A percentile compares a stretch with the other conserved stretches of the same genome.
Conservation (phyloP, 37 sponge, comb jelly and placozoan species). For the Dysidea cf. avara region DNA sequence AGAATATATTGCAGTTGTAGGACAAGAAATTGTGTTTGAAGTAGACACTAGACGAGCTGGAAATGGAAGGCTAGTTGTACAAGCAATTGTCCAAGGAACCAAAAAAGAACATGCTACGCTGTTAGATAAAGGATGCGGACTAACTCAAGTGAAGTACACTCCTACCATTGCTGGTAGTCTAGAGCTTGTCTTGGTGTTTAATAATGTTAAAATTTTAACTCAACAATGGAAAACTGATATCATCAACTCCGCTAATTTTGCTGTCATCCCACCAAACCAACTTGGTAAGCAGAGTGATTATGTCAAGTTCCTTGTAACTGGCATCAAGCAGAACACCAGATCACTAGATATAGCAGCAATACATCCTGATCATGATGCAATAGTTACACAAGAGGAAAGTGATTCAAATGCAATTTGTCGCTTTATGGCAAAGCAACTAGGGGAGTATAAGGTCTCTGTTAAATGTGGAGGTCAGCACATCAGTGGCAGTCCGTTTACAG, state of each 20-base stretch:
- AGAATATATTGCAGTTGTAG: slow-evolving; percentile 24
- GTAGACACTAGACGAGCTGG: slow-evolving; percentile 30
- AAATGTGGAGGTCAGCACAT: slow-evolving; percentile 46
- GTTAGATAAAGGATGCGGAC: slow-evolving; percentile 1
- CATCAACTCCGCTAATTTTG: slow-evolving; percentile 31
- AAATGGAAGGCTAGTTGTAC: slow-evolving; percentile 11
- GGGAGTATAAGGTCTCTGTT: slow-evolving; percentile 67
- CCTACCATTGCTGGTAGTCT: slow-evolving; percentile 49
- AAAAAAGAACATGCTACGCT: slow-evolving; percentile 13
- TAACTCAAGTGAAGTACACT: slow-evolving; percentile 6
- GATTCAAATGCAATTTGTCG: slow-evolving; percentile 14
- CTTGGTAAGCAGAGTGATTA: slow-evolving; percentile 31
- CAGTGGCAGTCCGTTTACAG: slow-evolving; percentile 75
- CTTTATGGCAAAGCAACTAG: slow-evolving; percentile 61
- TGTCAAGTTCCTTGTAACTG: slow-evolving; percentile 19
- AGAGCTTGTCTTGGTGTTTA: slow-evolving; percentile 37
- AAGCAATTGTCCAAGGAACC: background rate
- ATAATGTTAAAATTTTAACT: slow-evolving; percentile 14
- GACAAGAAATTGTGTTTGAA: slow-evolving; percentile 2
- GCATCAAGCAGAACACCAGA: slow-evolving; percentile 25
- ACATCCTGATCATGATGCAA: slow-evolving; percentile 54
- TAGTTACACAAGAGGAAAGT: slow-evolving; percentile 49
- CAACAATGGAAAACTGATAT: slow-evolving; percentile 4
- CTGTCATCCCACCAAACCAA: slow-evolving; percentile 16
- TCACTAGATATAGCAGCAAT: slow-evolving; percentile 30